A percentile compares a stretch with the other conserved stretches of the same genome.
These are phyloP conservation scores for Picathartes gymnocephalus DNA, from an alignment of 2,113 vertebrate genomes.

Conservation along the genomic window DNA sequence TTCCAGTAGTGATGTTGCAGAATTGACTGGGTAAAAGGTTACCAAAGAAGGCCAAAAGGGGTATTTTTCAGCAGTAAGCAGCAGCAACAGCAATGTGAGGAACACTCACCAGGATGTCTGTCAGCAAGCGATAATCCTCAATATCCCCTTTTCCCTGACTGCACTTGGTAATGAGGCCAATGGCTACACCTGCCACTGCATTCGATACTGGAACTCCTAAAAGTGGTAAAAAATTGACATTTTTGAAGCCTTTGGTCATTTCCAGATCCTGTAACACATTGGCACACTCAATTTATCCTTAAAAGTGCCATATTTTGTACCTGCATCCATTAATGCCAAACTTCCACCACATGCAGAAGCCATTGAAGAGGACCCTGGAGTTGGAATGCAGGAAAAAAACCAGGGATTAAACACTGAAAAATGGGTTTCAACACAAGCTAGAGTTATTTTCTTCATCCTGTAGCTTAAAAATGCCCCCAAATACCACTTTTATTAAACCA, in stretches of 20 bases:
- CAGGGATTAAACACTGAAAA: not conserved
- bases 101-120: constrained; percentile 90
- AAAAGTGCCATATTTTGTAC: constrained; percentile 50
- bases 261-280: not conserved
- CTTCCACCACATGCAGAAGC: constrained; percentile 93
- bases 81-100: accelerated
- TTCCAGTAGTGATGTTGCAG: not conserved
- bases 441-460: not conserved
- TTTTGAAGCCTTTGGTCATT: not conserved
- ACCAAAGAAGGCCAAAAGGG: not conserved
- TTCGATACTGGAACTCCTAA: constrained; percentile 91
- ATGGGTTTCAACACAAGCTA: not conserved
- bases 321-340: constrained; percentile 96
- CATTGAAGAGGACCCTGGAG: constrained; percentile 94
- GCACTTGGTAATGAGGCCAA: constrained; percentile 86
- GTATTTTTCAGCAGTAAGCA: not conserved
- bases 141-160: constrained; percentile 79
- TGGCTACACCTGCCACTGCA: constrained; percentile 90
- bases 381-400: not conserved
- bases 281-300: not conserved
- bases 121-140: constrained; percentile 90
- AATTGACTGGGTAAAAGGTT: not conserved
- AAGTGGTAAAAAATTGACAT: not conserved
- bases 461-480: not conserved
- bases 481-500: not conserved